Percentiles rank a stretch among this genome's conserved stretches.
phyloP scores from a whole-genome alignment of 2,888 invertebrate species.

The Spilarctia lutea region DNA sequence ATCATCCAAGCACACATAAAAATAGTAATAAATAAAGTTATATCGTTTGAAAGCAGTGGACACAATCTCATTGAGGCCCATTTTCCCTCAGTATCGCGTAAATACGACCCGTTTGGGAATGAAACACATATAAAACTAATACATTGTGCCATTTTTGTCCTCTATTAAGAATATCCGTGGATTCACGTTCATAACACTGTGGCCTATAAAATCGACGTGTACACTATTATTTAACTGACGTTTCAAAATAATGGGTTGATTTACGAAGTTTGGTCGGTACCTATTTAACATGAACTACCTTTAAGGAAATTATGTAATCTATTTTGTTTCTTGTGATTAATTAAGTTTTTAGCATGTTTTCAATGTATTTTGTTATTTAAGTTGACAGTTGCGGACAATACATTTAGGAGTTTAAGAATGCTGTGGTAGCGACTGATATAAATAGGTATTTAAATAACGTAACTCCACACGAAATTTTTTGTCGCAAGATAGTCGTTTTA shows the following conservation, averaged over 20 bases:
- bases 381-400: background rate
- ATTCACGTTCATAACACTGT: conserved; percentile 45
- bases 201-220: conserved; percentile 32
- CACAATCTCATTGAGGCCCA: conserved; percentile 60
- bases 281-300: background rate
- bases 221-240: conserved; percentile 27
- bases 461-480: background rate
- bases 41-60: conserved; percentile 60
- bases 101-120: conserved; percentile 62
- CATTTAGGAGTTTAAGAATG: background rate
- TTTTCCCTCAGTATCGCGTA: conserved; percentile 61
- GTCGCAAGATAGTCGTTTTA: background rate
- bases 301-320: background rate
- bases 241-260: background rate
- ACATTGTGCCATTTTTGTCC: conserved; percentile 69
- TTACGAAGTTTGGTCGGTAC: background rate
- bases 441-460: background rate
- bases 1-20: conserved; percentile 49
- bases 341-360: background rate
- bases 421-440: background rate
- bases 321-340: background rate
- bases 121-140: conserved; percentile 70
- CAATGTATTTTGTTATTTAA: background rate
- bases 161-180: conserved; percentile 62
- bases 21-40: conserved; percentile 63